Evolutionary conservation across 1,140 invertebrate genomes (phyloP), one percentile per base, ranked within the genome.

Genomic region (Frieseomelitta varia): DNA sequence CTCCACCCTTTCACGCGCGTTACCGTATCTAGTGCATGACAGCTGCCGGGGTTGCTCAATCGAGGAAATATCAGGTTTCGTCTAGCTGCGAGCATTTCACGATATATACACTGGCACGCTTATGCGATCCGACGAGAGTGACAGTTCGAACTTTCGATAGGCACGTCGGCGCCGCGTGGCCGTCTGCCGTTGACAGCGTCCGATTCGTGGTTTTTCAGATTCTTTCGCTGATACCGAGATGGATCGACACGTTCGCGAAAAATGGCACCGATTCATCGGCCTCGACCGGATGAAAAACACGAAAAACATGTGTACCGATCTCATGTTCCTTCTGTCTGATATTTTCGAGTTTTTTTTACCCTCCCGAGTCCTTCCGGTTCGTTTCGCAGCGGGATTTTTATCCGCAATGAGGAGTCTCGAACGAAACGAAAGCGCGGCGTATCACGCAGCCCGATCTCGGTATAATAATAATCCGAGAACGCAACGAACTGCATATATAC

Each of bases 41-140:
- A 93, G 91, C 90, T 92, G 91, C 85, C 86, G 81, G 86, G 87
- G 86, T 92, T 91, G 89, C 91, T 91, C 90, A 90, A 94, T 93
- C 90, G 90, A 92, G 90, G 89, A 93, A 93, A 92, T 94, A 93
- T 93, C 91, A 77, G 79, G 88, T 93, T 93, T 92, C 92, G 79
- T 81, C 61, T 84, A 86, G 79, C 61, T 56, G 63, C 47, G 47
- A 65, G 47, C 74, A 76, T 82, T 85, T 89, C 87, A 61, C 84
- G 87, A 88, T 89, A 88, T 61, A 79, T 71, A 79, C 74, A 55
- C 47, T 53, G 63, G 73, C 51, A 65, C 53, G 67, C 51, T 85
- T 88, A 86, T 58, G 84, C 79, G 74, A 88, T 68, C 63, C 73
- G 73, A 81, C 61, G 77, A 73, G 76, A 79, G 73, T 30, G 75